phyloP scores from a whole-genome alignment of 2,113 vertebrate genomes.

The Motacilla tschutschensis region DNA sequence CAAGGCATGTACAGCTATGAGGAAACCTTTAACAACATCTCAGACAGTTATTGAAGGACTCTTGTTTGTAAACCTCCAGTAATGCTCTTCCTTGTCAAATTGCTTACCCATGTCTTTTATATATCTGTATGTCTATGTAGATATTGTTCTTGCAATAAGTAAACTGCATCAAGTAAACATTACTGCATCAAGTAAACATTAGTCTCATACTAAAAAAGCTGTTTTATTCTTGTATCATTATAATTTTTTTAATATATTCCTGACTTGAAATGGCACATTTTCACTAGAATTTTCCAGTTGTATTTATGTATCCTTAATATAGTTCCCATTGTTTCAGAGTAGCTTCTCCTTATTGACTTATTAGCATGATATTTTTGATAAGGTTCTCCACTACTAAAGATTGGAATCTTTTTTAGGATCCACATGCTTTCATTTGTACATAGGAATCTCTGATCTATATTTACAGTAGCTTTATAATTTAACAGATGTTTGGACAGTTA shows the following conservation, averaged over 20 bases:
- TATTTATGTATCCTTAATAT: not conserved
- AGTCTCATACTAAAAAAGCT: not conserved
- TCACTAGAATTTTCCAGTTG: not conserved
- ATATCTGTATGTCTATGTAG: not conserved
- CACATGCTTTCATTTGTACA: constrained; percentile 4
- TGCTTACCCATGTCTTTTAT: not conserved
- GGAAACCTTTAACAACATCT: not conserved
- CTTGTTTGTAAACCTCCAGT: not conserved
- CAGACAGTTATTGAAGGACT: not conserved
- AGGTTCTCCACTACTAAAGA: not conserved
- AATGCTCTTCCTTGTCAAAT: not conserved
- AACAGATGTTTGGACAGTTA: constrained; percentile 67
- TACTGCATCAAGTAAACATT: not conserved
- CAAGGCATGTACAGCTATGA: not conserved
- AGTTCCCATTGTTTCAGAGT: not conserved
- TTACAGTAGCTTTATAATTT: constrained; percentile 61
- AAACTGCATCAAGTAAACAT: not conserved
- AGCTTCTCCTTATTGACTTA: not conserved
- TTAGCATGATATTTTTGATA: not conserved
- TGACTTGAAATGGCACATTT: not conserved
- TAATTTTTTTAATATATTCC: not conserved
- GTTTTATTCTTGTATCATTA: not conserved
- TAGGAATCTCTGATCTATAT: constrained; percentile 57
- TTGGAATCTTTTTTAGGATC: constrained; percentile 18
- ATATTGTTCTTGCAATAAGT: not conserved